These are phyloP conservation scores for Eucriotettix oculatus DNA, from an alignment of 2,888 invertebrate genomes.

Conservation along the genomic window DNA sequence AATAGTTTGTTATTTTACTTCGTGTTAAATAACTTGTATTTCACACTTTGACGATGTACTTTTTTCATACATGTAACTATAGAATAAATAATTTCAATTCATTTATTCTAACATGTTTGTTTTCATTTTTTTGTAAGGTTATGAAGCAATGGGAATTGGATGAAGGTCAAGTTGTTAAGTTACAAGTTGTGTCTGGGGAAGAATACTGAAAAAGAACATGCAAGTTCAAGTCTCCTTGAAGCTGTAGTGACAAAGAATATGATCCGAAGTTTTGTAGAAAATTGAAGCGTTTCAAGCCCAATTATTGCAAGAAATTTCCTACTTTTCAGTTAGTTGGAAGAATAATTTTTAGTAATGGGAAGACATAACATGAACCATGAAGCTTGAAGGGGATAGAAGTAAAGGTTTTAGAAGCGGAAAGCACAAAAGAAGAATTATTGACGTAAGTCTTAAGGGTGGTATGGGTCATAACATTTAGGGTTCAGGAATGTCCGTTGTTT, in stretches of 20 bases:
- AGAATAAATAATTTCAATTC: slow-evolving; percentile 7
- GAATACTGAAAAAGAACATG: slow-evolving; percentile 10
- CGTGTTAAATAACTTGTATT: background rate
- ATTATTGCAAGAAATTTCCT: slow-evolving; percentile 5
- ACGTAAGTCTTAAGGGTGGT: too few relatives aligned
- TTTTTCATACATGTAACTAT: slow-evolving; percentile 2
- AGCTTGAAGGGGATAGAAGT: background rate
- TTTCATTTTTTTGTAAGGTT: slow-evolving; percentile 64
- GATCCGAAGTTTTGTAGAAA: slow-evolving; percentile 5
- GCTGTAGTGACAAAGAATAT: slow-evolving; percentile 9
- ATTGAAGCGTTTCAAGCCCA: slow-evolving; percentile 1
- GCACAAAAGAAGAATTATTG: background rate
- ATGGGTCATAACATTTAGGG: too few relatives aligned
- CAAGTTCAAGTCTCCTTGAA: slow-evolving; percentile 8
- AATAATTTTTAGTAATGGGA: background rate
- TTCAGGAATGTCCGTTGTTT: too few relatives aligned
- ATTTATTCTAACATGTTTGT: slow-evolving; percentile 45
- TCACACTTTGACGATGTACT: background rate
- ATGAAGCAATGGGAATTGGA: slow-evolving; percentile 71
- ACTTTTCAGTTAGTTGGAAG: background rate
- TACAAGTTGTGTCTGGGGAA: slow-evolving; percentile 10
- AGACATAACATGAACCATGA: background rate
- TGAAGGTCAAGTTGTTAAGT: slow-evolving; percentile 32
- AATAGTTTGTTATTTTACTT: background rate
- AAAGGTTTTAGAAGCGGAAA: background rate